Evolutionary conservation across 2,797 vertebrate genomes (phyloP).

Genomic region (Halcyon smyrnensis): DNA sequence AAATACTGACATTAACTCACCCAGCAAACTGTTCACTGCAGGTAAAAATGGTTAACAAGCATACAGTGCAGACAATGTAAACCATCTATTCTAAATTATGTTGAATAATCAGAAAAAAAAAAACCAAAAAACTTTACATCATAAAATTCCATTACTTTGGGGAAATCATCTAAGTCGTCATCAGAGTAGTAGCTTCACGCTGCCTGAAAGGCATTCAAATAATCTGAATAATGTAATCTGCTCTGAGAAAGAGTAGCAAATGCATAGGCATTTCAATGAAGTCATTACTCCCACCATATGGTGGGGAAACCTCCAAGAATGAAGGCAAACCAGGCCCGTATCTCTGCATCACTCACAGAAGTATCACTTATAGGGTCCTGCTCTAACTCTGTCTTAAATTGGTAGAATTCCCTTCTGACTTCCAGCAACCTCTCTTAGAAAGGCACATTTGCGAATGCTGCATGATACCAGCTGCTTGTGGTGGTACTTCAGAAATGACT

Average conservation of each 20-base stretch:
- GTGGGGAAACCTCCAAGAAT: background rate
- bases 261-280: background rate
- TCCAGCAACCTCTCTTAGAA: background rate
- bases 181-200: background rate
- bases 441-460: background rate
- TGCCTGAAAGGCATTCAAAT: background rate
- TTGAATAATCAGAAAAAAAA: background rate
- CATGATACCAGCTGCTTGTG: background rate
- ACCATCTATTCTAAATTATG: background rate
- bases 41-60: background rate
- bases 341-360: background rate
- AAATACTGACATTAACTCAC: background rate
- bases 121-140: background rate
- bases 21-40: background rate
- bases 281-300: background rate
- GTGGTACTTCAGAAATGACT: background rate
- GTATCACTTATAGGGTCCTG: background rate
- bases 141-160: background rate
- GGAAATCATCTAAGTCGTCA: background rate
- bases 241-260: background rate
- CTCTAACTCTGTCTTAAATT: background rate
- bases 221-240: background rate
- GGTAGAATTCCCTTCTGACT: background rate
- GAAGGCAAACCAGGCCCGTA: background rate
- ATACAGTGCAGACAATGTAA: background rate